Conservation (phyloP, 2,797 vertebrate species). For the Ctenosaura bakeri region DNA sequence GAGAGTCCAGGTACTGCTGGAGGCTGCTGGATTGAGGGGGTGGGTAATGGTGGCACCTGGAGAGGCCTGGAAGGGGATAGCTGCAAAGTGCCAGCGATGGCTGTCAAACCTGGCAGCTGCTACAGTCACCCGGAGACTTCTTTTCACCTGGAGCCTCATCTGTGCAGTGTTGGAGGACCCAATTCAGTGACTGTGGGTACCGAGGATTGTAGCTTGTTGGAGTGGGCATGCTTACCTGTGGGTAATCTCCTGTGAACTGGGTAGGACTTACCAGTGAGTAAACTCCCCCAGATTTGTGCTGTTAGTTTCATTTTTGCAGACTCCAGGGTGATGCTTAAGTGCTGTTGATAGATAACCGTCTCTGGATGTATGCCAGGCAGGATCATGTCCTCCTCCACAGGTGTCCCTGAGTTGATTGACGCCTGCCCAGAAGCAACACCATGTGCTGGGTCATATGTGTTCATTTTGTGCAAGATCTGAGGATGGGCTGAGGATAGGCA, state of each 20-base stretch:
- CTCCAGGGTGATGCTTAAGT: too few species aligned
- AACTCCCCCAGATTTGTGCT: too few species aligned
- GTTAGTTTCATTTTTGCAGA: neutral
- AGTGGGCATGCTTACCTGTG: neutral
- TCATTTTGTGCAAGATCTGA: neutral
- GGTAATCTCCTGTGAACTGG: too few species aligned
- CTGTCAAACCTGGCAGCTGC: neutral
- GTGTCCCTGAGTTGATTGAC: neutral
- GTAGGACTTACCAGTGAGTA: neutral
- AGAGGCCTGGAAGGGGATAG: neutral
- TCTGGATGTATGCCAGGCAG: neutral
- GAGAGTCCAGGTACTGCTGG: neutral
- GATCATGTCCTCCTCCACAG: neutral
- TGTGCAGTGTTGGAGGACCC: neutral
- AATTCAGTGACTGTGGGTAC: neutral
- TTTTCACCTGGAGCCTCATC: neutral
- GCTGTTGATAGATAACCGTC: too few species aligned
- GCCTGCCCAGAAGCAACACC: neutral
- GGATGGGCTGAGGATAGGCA: neutral
- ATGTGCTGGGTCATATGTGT: rapidly evolving
- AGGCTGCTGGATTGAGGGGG: neutral
- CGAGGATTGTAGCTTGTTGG: too few species aligned
- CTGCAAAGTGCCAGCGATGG: neutral
- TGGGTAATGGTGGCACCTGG: neutral
- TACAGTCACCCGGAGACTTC: neutral